These are phyloP conservation scores for Carposina sasakii DNA, from an alignment of 1,140 invertebrate genomes.

Conservation along the genomic window DNA sequence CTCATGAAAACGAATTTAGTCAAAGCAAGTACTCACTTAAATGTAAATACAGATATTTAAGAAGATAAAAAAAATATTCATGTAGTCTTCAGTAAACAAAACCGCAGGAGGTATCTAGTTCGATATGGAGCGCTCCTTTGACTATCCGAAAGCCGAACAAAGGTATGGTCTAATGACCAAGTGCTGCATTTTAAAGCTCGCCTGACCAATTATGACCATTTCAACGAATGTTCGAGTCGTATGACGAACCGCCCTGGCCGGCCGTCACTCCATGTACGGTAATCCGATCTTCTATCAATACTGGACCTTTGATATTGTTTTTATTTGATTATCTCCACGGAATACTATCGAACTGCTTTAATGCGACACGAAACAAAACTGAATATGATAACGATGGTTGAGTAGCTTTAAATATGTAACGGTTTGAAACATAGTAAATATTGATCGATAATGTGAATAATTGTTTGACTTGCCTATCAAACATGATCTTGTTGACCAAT, in stretches of 20 bases:
- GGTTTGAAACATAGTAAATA: too few species aligned
- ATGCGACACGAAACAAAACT: slow-evolving; percentile 16
- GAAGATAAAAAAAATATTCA: too few species aligned
- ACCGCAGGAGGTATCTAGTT: too few species aligned
- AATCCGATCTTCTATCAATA: slow-evolving; percentile 54
- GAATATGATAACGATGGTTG: slow-evolving; percentile 24
- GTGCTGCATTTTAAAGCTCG: slow-evolving; percentile 46
- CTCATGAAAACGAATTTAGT: too few species aligned
- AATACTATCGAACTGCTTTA: slow-evolving; percentile 35
- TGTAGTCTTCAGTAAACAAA: too few species aligned
- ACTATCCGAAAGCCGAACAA: neutral
- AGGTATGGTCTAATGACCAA: slow-evolving; percentile 50
- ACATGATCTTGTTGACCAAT: too few species aligned
- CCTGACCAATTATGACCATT: slow-evolving; percentile 63
- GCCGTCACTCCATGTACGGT: slow-evolving; percentile 59
- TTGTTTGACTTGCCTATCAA: too few species aligned
- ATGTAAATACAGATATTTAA: too few species aligned
- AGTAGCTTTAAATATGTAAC: too few species aligned
- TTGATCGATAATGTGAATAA: too few species aligned
- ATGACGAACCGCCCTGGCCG: slow-evolving; percentile 48
- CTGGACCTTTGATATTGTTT: slow-evolving; percentile 55
- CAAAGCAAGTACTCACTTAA: too few species aligned
- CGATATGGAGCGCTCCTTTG: too few species aligned
- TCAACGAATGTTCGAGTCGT: slow-evolving; percentile 48
- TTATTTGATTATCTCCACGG: slow-evolving; percentile 51